These are phyloP conservation scores for Creontiades dilutus DNA, from an alignment of 2,888 invertebrate species.

Conservation along the genomic window DNA sequence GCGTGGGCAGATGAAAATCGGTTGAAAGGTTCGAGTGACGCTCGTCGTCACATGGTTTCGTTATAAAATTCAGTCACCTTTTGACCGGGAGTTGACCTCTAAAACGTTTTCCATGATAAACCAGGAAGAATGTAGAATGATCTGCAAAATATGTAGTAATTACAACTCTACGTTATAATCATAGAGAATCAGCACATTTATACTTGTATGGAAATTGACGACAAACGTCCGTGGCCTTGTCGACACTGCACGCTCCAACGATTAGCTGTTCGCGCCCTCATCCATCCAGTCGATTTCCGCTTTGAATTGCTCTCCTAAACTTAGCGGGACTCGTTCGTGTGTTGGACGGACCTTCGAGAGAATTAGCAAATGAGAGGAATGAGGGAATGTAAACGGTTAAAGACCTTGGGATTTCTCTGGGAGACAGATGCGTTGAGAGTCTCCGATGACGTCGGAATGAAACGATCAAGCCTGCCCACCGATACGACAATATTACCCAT, in stretches of 20 bases:
- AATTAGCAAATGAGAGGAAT: neutral
- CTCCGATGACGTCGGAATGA: neutral
- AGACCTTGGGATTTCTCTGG: constrained; percentile 1
- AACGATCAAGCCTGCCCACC: neutral
- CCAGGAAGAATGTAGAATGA: too few species aligned
- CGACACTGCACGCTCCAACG: neutral
- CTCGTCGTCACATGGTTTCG: too few species aligned
- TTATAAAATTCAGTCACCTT: too few species aligned
- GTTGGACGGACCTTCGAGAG: neutral
- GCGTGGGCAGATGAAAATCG: too few species aligned
- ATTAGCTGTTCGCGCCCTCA: constrained; percentile 3
- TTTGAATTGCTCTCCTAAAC: constrained; percentile 1
- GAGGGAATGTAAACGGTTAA: neutral
- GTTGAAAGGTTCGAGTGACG: too few species aligned
- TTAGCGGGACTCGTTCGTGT: neutral
- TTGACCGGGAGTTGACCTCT: too few species aligned
- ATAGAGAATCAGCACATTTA: too few species aligned
- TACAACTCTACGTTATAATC: too few species aligned
- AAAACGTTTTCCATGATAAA: too few species aligned
- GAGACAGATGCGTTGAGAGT: neutral
- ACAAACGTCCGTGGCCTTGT: neutral
- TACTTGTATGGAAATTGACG: neutral
- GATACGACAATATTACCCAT: too few species aligned
- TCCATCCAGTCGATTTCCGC: neutral
- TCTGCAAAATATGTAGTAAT: too few species aligned